Base-by-base conservation (phyloP, 2,113 vertebrate species). In the Lepidothrix coronata region DNA sequence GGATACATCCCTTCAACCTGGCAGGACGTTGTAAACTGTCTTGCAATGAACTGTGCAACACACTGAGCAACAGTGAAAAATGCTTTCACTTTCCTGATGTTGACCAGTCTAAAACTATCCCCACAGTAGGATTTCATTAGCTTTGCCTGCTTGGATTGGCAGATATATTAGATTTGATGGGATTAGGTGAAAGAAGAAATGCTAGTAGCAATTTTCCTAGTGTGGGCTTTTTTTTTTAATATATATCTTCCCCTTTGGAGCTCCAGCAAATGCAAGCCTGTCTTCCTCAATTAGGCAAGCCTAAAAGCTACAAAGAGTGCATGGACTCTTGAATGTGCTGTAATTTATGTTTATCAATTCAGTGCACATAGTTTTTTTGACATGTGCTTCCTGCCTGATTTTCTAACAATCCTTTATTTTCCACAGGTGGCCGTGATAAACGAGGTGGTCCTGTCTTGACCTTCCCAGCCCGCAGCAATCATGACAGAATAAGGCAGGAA, bases 401-500 rank as follows among this genome's bases (percentile, higher is more conserved):
- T 97, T 97, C 93, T 95, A 96, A 96, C 91, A 95, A 72, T 59
- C 59, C 83, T 94, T 97, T 91, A 70, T 95, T 97, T 49, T 88
- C 85, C 79, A 15, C 98, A 99, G 99, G 99, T 96, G 99, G 99
- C 86, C 98, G 99, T 92, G 99, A 99, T 97, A 99, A 99, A 96
- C 98, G 99, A 98, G 99, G 99, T 49, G 99, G 99, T 92, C 99
- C 99, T 35, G 99, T 99, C 97, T 95, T 99, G 97, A 99, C 99
- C 54, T 99, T 99, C 96, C 99, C 99, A 73, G 99, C 99, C 87
- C 98, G 99, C 78, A 99, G 99, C 96, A 99, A 99, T 98, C 99
- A 99, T 28, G 99, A 99, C 98, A 98, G 99, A 98, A 99, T 99
- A 99, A 99, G 99, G 95, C 99, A 99, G 91, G 99, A 99, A 95